phyloP scores from a whole-genome alignment of 2,113 vertebrate species.

The Chaetodon trifascialis region DNA sequence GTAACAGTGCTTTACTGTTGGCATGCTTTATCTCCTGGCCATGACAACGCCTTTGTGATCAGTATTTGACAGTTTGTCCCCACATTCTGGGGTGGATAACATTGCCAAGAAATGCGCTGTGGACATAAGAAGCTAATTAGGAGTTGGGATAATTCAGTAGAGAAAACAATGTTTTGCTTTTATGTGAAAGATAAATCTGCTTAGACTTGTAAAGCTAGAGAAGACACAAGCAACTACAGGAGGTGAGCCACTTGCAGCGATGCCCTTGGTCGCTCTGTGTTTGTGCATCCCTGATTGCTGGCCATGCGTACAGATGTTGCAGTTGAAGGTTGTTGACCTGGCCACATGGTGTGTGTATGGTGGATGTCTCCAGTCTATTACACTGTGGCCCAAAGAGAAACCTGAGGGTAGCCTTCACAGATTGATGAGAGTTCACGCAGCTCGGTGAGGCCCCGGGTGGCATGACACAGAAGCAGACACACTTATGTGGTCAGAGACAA shows the following conservation, averaged over 20 bases:
- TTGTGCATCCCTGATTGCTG: constrained; percentile 52
- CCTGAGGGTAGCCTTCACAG: constrained; percentile 54
- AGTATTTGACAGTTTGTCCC: constrained; percentile 53
- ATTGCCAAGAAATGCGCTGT: constrained; percentile 52
- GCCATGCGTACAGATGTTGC: constrained; percentile 64
- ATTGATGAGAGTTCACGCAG: constrained; percentile 56
- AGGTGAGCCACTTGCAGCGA: constrained; percentile 37
- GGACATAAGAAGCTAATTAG: constrained; percentile 54
- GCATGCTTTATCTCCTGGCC: constrained; percentile 46
- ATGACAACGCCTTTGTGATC: constrained; percentile 46
- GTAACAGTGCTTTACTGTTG: constrained; percentile 52
- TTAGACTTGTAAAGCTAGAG: constrained; percentile 15
- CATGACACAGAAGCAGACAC: constrained; percentile 28
- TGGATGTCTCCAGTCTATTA: constrained; percentile 43
- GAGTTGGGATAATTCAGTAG: constrained; percentile 50
- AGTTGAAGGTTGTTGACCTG: constrained; percentile 62
- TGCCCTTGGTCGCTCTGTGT: constrained; percentile 48
- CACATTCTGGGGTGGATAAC: constrained; percentile 33
- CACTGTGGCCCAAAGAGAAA: constrained; percentile 50
- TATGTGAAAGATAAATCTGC: constrained; percentile 10
- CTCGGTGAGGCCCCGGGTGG: constrained; percentile 36
- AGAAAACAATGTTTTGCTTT: constrained; percentile 41
- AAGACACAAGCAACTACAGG: constrained; percentile 37
- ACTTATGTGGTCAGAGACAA: constrained; percentile 1
- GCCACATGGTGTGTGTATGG: constrained; percentile 48